Evolutionary conservation across 92 coral and sea anemone species (phyloP), one percentile per base, ranked within the genome.

Genomic region (Galaxea fascicularis): DNA sequence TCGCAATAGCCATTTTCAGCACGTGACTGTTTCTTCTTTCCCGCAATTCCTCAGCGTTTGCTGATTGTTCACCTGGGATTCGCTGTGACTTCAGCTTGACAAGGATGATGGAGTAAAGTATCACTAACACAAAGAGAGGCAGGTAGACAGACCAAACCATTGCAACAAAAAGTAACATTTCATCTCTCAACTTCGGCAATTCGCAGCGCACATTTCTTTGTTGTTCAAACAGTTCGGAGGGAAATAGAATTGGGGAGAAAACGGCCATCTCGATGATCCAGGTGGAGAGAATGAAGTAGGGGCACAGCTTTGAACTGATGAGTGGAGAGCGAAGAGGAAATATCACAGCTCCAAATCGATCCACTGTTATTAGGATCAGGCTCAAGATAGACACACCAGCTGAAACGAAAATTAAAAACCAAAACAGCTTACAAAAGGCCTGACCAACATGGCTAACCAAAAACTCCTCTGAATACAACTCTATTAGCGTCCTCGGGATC

Each of bases 311-410:
- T 53, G 63, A 24, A 15, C 17, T 52, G 18, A 74, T 74, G 82
- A 58, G 82, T 15, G 69, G 71, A 14, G 70, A 59, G 59, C 82
- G 82, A 15, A 59, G 57, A 18, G 82, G 70, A 77, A 77, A 52
- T 29, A n/a, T 45, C 65, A 74, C 79, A 74, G 79, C 79, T 2
- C 64, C 79, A 53, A 74, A 74, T 51, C 79, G 67, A 70, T 70
- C 75, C 53, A 70, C 75, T 70, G 75, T 27, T 70, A 70, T 70
- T 7, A 70, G 27, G 22, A 70, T 20, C 75, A 70, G 25, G 22
- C 79, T 75, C 79, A 27, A 44, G 20, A 56, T 12, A 13, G 79
- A 75, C 4, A 75, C 79, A 17, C 13, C 8, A 8, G 20, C 8
- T 8, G 79, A 56, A 0, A 57, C 0, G 4, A 30, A 27, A 3